A percentile compares a stretch with the other conserved stretches of the same genome.
Evolutionary conservation across 2,888 invertebrate genomes (phyloP).

Genomic region (Eupsilia transversa): DNA sequence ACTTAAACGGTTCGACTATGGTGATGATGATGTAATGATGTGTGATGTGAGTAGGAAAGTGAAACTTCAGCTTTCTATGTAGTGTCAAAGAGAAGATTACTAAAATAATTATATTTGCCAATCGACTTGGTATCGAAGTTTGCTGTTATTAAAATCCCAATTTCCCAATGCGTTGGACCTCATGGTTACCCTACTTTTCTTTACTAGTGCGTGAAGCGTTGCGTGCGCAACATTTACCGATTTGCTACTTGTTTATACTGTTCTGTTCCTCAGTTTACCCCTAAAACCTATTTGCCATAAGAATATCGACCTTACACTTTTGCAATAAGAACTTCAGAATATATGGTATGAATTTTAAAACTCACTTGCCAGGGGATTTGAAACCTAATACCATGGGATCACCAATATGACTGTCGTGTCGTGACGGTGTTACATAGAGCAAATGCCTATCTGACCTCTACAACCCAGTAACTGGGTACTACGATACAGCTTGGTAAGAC

Average conservation of each 20-base stretch:
- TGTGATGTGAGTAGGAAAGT: neutral
- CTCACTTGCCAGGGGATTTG: neutral
- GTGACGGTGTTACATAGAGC: too few species aligned
- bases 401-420: too few species aligned
- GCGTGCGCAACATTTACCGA: conserved; percentile 75
- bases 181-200: conserved; percentile 68
- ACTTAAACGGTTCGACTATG: neutral
- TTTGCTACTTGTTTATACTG: conserved; percentile 65
- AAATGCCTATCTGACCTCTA: too few species aligned
- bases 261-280: conserved; percentile 57
- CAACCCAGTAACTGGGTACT: too few species aligned
- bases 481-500: too few species aligned
- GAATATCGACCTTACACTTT: conserved; percentile 56
- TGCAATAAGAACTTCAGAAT: neutral
- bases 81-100: neutral
- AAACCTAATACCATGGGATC: too few species aligned
- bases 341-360: neutral
- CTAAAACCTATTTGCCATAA: conserved; percentile 25
- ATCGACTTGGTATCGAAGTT: neutral
- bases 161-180: neutral
- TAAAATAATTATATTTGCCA: neutral
- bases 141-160: neutral
- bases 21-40: too few species aligned
- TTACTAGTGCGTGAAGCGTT: conserved; percentile 82
- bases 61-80: neutral